These are phyloP conservation scores for Dicyrtomina minuta DNA, from an alignment of 2,888 invertebrate species.

Conservation along the genomic window DNA sequence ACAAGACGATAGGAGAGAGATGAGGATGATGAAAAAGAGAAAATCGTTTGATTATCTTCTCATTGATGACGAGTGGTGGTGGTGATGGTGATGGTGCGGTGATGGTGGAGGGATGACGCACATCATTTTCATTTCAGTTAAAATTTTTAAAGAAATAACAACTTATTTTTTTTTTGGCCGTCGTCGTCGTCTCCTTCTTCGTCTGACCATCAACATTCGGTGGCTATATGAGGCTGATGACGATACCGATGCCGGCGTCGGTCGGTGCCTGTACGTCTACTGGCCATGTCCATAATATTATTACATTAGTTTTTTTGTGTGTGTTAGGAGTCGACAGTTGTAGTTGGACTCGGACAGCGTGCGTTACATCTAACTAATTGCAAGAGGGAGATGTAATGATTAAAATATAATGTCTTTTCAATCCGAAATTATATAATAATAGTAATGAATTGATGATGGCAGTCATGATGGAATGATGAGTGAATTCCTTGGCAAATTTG, in stretches of 20 bases:
- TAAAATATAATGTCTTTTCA: constrained; percentile 15
- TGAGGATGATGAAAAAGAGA: not conserved
- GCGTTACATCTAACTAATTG: not conserved
- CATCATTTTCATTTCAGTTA: too few species aligned
- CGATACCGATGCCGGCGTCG: too few species aligned
- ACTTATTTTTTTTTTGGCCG: too few species aligned
- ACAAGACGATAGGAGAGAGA: constrained; percentile 6
- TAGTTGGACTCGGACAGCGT: not conserved
- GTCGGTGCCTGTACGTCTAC: not conserved
- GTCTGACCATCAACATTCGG: too few species aligned
- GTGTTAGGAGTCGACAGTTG: not conserved
- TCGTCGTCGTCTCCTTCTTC: too few species aligned
- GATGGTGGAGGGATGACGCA: not conserved
- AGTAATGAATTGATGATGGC: constrained; percentile 16
- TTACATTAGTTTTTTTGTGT: not conserved
- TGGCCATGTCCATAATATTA: not conserved
- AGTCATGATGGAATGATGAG: constrained; percentile 21
- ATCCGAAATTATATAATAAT: constrained; percentile 11
- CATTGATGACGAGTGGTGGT: not conserved
- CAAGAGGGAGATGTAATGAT: constrained; percentile 22
- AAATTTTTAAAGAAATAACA: too few species aligned
- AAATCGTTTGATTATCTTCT: not conserved
- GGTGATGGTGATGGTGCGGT: not conserved
- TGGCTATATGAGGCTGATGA: too few species aligned
- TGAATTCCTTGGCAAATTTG: not conserved